Conservation (phyloP, 2,113 vertebrate genomes). For the Poeciliopsis retropinna region DNA sequence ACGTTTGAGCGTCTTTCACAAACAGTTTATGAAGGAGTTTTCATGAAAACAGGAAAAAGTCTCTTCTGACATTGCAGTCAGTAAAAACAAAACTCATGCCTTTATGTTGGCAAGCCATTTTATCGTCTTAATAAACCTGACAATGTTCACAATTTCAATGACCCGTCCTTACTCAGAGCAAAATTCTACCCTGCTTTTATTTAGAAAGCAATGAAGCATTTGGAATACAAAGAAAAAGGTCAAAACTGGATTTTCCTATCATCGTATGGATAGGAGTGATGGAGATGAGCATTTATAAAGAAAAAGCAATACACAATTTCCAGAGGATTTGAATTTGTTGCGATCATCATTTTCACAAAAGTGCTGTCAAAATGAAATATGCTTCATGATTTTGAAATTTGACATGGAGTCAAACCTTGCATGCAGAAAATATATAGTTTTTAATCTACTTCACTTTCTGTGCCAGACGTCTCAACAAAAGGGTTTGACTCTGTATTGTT, state of each 20-base stretch:
- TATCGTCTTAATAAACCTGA: slow-evolving; percentile 44
- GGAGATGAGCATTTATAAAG: slow-evolving; percentile 4
- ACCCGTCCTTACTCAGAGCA: slow-evolving; percentile 31
- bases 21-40: slow-evolving; percentile 69
- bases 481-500: slow-evolving; percentile 71
- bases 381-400: too few relatives aligned
- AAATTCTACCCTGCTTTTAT: slow-evolving; percentile 38
- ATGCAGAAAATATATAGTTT: neutral
- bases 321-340: neutral
- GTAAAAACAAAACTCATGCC: neutral
- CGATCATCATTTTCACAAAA: neutral
- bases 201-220: slow-evolving; percentile 22
- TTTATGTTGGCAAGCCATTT: slow-evolving; percentile 3
- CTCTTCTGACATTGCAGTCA: neutral
- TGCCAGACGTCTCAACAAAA: neutral
- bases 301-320: neutral
- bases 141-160: neutral
- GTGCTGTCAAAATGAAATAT: neutral
- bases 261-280: neutral
- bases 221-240: neutral
- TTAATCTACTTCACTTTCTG: slow-evolving; percentile 68
- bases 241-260: slow-evolving; percentile 24
- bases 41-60: slow-evolving; percentile 24
- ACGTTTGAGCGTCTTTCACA: slow-evolving; percentile 69
- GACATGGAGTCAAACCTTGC: too few relatives aligned